A percentile compares a stretch with the other conserved stretches of the same genome.
Evolutionary conservation across 2,113 vertebrate genomes (phyloP).

Genomic region (Lynx canadensis): DNA sequence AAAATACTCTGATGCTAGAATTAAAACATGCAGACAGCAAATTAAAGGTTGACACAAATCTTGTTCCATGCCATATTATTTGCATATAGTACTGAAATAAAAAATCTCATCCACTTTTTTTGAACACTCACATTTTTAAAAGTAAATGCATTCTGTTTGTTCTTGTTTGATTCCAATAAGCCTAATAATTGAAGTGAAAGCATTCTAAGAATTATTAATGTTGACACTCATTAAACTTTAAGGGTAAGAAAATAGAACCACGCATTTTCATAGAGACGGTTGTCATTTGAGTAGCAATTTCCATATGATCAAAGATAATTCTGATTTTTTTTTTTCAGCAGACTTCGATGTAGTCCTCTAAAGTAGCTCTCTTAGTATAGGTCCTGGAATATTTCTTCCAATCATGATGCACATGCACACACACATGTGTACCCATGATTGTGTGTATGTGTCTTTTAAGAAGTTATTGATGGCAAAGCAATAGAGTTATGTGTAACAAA

Average conservation of each 20-base stretch:
- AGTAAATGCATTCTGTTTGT: background rate
- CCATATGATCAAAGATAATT: background rate
- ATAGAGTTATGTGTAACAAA: constrained; percentile 72
- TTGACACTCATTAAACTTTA: background rate
- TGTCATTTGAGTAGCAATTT: background rate
- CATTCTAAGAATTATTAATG: background rate
- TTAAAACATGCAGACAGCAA: background rate
- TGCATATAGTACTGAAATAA: background rate
- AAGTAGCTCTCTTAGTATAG: constrained; percentile 35
- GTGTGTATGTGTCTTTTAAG: background rate
- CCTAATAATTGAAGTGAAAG: background rate
- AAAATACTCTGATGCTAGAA: background rate
- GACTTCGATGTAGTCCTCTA: background rate
- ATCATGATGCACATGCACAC: background rate
- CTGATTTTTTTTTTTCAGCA: background rate
- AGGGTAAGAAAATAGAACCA: background rate
- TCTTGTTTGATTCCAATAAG: background rate
- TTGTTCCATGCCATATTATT: background rate
- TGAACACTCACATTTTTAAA: background rate
- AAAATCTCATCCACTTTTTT: background rate
- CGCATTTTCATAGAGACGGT: background rate
- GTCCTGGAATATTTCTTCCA: constrained; percentile 51
- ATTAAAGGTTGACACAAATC: background rate
- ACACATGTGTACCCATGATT: background rate
- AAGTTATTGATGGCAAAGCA: constrained; percentile 56